A percentile compares a stretch with the other conserved stretches of the same genome.
Conservation (phyloP, 2,888 invertebrate species). For the Thymelicus lineola region DNA sequence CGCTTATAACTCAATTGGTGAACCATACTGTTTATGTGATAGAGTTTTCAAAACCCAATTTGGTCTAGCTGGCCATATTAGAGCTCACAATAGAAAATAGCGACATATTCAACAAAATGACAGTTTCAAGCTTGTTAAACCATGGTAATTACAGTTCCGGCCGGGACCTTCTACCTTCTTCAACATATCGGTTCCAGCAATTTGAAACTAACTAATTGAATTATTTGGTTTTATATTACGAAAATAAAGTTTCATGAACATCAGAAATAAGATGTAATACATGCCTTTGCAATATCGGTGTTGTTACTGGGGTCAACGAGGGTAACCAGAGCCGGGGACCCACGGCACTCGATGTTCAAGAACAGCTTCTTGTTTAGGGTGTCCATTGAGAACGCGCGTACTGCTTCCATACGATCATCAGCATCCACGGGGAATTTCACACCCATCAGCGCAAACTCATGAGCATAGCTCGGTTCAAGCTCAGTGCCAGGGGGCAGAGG, state of each 20-base stretch:
- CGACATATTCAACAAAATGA: too few species aligned
- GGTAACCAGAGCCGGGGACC: constrained; percentile 83
- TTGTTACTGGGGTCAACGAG: constrained; percentile 80
- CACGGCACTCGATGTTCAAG: constrained; percentile 93
- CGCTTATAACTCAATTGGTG: too few species aligned
- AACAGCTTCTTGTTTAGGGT: constrained; percentile 90
- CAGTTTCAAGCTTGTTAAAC: too few species aligned
- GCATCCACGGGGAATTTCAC: constrained; percentile 94
- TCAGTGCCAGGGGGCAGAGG: constrained; percentile 89
- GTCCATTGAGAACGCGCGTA: constrained; percentile 87
- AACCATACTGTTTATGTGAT: too few species aligned
- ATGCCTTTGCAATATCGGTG: constrained; percentile 80
- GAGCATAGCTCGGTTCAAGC: constrained; percentile 91
- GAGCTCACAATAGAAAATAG: too few species aligned
- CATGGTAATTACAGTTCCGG: too few species aligned
- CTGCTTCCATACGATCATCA: constrained; percentile 92
- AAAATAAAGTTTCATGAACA: too few species aligned
- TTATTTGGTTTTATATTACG: too few species aligned
- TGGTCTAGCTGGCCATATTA: too few species aligned
- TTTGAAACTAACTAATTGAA: neutral
- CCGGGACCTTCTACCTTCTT: too few species aligned
- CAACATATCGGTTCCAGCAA: too few species aligned
- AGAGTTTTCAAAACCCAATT: too few species aligned
- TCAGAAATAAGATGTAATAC: neutral
- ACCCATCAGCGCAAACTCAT: constrained; percentile 94